phyloP scores from a whole-genome alignment of 2,888 invertebrate species.

The Drosophila mulleri region DNA sequence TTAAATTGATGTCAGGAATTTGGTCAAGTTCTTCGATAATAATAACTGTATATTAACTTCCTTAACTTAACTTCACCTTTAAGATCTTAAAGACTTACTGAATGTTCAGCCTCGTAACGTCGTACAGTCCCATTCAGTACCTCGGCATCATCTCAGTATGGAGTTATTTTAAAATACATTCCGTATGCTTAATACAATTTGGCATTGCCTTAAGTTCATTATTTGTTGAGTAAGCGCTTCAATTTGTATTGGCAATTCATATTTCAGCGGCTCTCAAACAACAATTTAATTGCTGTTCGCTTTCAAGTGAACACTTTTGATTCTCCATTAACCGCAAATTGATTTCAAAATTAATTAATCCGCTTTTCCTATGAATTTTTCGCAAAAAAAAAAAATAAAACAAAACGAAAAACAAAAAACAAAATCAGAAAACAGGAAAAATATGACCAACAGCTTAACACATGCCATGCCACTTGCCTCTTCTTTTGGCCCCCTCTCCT shows the following conservation, averaged over 20 bases:
- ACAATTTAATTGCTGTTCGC: neutral
- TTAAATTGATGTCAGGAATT: neutral
- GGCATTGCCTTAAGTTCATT: neutral
- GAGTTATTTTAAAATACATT: neutral
- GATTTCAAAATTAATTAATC: conserved; percentile 26
- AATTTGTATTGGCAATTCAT: conserved; percentile 4
- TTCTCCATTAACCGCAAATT: conserved; percentile 9
- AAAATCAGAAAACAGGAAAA: neutral
- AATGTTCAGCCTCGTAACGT: neutral
- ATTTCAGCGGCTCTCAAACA: neutral
- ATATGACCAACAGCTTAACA: conserved; percentile 25
- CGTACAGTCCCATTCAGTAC: neutral
- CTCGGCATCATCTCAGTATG: neutral
- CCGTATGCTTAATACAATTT: neutral
- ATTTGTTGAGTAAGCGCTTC: conserved; percentile 4
- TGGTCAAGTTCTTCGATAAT: no score
- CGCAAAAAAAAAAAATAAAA: neutral
- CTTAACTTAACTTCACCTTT: no score
- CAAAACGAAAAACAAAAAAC: neutral
- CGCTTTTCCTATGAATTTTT: conserved; percentile 3
- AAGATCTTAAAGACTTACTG: neutral
- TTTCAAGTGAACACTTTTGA: conserved; percentile 10
- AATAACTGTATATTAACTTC: no score
- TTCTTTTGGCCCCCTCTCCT: conserved; percentile 1
- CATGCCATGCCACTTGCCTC: conserved; percentile 6